Conservation (phyloP, 2,113 vertebrate genomes). For the Limanda limanda region DNA sequence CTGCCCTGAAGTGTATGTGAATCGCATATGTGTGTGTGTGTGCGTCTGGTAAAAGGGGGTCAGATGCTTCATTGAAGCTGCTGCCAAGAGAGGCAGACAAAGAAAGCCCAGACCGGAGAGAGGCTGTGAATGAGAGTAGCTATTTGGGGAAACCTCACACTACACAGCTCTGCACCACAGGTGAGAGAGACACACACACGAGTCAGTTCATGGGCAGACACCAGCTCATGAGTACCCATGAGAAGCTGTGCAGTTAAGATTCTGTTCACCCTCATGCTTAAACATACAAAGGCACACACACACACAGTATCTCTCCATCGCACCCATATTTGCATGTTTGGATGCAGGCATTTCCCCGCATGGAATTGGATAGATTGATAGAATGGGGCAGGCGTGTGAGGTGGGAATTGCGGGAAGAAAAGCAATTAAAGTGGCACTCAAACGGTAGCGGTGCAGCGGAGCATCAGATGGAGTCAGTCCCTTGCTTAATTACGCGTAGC, state of each 20-base stretch:
- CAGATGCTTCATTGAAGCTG: conserved; percentile 57
- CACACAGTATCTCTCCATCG: neutral
- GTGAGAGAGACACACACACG: conserved; percentile 48
- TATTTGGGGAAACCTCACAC: conserved; percentile 69
- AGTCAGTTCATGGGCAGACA: conserved; percentile 58
- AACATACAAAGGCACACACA: conserved; percentile 3
- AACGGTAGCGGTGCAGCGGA: conserved; percentile 58
- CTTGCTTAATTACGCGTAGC: conserved; percentile 68
- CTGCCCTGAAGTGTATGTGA: neutral
- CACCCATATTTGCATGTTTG: conserved; percentile 70
- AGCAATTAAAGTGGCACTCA: conserved; percentile 77
- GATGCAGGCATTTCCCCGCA: conserved; percentile 43
- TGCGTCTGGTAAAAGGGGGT: conserved; percentile 46
- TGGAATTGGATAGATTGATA: conserved; percentile 70
- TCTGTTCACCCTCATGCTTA: neutral
- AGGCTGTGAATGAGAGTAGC: conserved; percentile 69
- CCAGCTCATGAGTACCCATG: conserved; percentile 39
- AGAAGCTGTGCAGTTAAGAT: conserved; percentile 29
- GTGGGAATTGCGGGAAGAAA: conserved; percentile 70
- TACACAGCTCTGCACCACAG: conserved; percentile 52
- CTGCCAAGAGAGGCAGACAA: conserved; percentile 71
- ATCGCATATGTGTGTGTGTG: conserved; percentile 5
- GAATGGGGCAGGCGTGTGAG: conserved; percentile 46
- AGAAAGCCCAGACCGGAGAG: conserved; percentile 65
- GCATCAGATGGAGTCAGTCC: conserved; percentile 62